Evolutionary conservation across 2,888 invertebrate species (phyloP), one percentile per base, ranked within the genome.

Genomic region (Drosophila leonis): DNA sequence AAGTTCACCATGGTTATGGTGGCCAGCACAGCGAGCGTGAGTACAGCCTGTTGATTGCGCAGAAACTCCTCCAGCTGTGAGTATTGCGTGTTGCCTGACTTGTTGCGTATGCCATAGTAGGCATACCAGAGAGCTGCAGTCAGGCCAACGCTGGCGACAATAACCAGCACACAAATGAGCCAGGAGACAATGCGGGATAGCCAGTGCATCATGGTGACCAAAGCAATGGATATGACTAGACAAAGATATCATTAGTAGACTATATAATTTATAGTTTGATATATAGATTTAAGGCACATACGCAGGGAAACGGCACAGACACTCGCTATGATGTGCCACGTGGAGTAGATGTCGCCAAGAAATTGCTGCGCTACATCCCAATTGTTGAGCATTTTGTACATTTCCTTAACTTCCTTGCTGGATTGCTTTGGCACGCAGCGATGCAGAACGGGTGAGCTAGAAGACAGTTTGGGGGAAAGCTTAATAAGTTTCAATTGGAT

Each of bases 341-440:
- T 96, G 70, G 96, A 95, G 91, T 97, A 98, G 9, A 98, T 94
- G 93, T 98, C 98, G 56, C 96, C 96, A 39, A 98, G 94, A 92
- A 98, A 95, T 93, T 98, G 97, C 93, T 98, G 97, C 82, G 98
- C 95, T 37, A 96, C 95, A 92, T 98, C 97, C 96, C 98, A 97
- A 83, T 96, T 96, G 91, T 98, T 98, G 49, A 98, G 94, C 83
- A 97, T 94, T 7, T 95, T 95, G 93, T 97, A 97, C 82, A 98
- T 95, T 91, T 96, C 96, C 55, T 94, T 94, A 42, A 94, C 93
- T 0, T 95, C 94, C 12, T 96, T 93, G 62, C 96, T 95, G 78
- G 95, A 94, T 10, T 96, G 94, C 48, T 95, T 94, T 7, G 98
- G 98, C 81, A 98, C 95, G 93, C 98, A 98, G 67, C 98, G 95